A percentile compares a stretch with the other conserved stretches of the same genome.
phyloP scores from a whole-genome alignment of 1,140 invertebrate genomes.

The Andricus grossulariae region DNA sequence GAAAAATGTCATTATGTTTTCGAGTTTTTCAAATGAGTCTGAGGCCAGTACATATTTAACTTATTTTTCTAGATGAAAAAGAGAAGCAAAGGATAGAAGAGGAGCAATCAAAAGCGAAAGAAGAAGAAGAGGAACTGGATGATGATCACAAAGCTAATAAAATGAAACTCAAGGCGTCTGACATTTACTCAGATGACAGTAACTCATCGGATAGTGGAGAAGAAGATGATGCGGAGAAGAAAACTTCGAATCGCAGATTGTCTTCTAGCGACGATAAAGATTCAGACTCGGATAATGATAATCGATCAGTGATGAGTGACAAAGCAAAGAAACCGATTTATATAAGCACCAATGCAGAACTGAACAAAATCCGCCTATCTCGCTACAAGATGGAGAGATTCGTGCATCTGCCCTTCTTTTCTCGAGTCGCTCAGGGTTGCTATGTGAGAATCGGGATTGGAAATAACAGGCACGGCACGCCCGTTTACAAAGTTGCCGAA shows the following conservation, averaged over 20 bases:
- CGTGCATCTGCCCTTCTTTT: conserved; percentile 98
- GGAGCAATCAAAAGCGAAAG: conserved; percentile 76
- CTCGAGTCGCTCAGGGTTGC: conserved; percentile 91
- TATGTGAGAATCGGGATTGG: conserved; percentile 98
- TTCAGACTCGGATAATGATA: conserved; percentile 77
- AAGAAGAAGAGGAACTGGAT: conserved; percentile 78
- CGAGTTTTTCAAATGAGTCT: too few species aligned
- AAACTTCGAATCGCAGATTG: conserved; percentile 71
- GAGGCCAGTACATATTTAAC: too few species aligned
- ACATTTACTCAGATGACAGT: conserved; percentile 97
- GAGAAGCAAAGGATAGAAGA: conserved; percentile 78
- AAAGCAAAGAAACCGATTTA: conserved; percentile 79
- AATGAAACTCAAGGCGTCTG: conserved; percentile 88
- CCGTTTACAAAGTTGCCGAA: conserved; percentile 96
- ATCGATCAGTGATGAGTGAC: conserved; percentile 70
- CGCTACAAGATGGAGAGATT: conserved; percentile 95
- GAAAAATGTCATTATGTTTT: too few species aligned
- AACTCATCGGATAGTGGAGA: conserved; percentile 83
- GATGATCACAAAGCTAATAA: conserved; percentile 75
- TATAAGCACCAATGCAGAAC: conserved; percentile 86
- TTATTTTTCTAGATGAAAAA: conserved; percentile 74
- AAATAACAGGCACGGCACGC: conserved; percentile 86
- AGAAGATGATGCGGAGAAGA: conserved; percentile 75
- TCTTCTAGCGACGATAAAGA: conserved; percentile 77
- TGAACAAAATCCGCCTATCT: conserved; percentile 92